These are phyloP conservation scores for Bettongia penicillata DNA, from an alignment of 2,113 vertebrate species.

Conservation along the genomic window DNA sequence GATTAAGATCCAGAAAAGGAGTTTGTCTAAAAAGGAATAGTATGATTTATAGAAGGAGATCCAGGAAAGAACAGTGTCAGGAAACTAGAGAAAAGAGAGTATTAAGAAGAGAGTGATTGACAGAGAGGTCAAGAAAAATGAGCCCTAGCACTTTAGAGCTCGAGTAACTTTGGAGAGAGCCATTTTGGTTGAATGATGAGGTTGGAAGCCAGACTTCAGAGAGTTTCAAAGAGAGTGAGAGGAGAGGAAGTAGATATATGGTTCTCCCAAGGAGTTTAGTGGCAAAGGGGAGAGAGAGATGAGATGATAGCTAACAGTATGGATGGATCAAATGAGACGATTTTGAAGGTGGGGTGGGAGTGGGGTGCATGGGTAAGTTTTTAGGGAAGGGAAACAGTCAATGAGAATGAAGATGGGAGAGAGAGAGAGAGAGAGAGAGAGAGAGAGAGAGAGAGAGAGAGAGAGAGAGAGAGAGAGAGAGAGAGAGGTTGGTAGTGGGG, in stretches of 20 bases:
- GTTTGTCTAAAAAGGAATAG: not conserved
- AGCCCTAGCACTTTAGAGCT: not conserved
- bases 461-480: no score
- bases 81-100: not conserved
- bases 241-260: not conserved
- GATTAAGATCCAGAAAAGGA: not conserved
- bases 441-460: no score
- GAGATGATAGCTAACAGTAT: not conserved
- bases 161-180: not conserved
- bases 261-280: not conserved
- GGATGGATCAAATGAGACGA: not conserved
- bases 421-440: no score
- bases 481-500: not conserved
- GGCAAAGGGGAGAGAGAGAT: not conserved
- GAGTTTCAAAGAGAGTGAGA: not conserved
- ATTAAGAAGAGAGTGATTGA: not conserved
- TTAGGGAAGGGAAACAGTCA: not conserved
- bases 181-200: not conserved
- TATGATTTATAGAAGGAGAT: not conserved
- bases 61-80: not conserved
- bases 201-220: not conserved
- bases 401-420: not conserved
- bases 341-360: not conserved
- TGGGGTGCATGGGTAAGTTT: not conserved
- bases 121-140: not conserved